Base-by-base conservation (phyloP, 2,113 vertebrate genomes). In the Perca fluviatilis region DNA sequence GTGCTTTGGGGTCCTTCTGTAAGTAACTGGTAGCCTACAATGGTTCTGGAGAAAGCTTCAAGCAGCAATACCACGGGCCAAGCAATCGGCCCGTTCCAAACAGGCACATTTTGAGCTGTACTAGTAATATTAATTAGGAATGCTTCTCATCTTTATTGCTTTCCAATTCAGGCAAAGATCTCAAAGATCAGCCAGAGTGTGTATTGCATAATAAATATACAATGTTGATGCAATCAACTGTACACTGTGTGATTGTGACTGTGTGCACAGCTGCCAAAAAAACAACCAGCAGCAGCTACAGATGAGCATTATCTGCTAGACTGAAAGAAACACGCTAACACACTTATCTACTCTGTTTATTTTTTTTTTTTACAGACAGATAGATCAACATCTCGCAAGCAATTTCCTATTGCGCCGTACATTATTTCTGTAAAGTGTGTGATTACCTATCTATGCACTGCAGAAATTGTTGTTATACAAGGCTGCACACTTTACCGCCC, bases 91-190 rank as follows among this genome's bases (percentile, higher is more conserved):
- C 40, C 9, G 11, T 43, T 43, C 40, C 40, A 43, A 11, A 43
- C 40, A 43, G 10, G 8, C 40, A 43, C 2, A 43, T 43, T 43
- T 43, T 43, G 10, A 43, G 11, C 40, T 43, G 40, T 43, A 43
- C 40, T 43, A 43, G 40, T 27, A 16, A 53, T 62, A 77, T 78
- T 72, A 63, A 87, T 77, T 74, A 58, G 47, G 19, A 83, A 74
- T n/a, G 51, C 43, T 19, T 87, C 83, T 87, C 69, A 86, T 87
- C 61, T 77, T 73, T 43, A 64, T 40, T 74, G 46, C 54, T 67
- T 70, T 72, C 23, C 57, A 69, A 43, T 72, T 75, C 62, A 11
- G 70, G 56, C 71, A 71, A 65, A 74, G 49, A 61, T 47, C 16
- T 49, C 33, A 11, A 21, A 30, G 50, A 64, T 61, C 10, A 67